Base-by-base conservation (phyloP, 2,113 vertebrate genomes). In the Archilochus colubris region DNA sequence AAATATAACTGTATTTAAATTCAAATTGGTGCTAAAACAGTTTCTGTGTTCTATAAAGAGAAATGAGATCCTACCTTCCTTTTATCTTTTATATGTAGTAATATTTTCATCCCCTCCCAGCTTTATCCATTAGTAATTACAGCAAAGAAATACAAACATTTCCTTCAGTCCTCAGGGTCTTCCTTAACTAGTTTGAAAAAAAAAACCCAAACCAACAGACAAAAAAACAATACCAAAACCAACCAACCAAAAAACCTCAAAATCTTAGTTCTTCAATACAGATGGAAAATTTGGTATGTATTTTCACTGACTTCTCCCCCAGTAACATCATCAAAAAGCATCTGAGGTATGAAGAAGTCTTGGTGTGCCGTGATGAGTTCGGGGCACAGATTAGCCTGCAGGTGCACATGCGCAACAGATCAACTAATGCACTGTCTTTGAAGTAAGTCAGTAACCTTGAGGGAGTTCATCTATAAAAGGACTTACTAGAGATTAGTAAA, bases 401-500 rank as follows among this genome's bases (percentile, higher is more conserved):
- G 48, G 17, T 59, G 51, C 54, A 51, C 2, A 3, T 5, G 23
- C 44, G 73, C 53, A 69, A 46, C 1, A 84, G 31, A 84, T 2
- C 40, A 51, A 43, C 27, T 44, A 57, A 84, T 12, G 31, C 36
- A 51, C 38, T 48, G 74, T 17, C 46, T 74, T 7, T 70, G 54
- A 80, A 89, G 68, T 87, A 93, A 91, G 88, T 88, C 92, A 84
- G 78, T 91, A 97, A 95, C 87, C 91, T 79, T 82, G 87, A 30
- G 59, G 75, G 78, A 90, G 86, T 70, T 96, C 87, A 96, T 94
- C 97, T 95, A 94, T 86, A 94, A 91, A 95, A 95, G 89, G 93
- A 94, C 94, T 95, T 96, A 84, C 76, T 70, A 95, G 95, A 81
- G 69, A 92, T 93, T 81, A 88, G 96, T 80, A 96, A 97, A 97